These are phyloP conservation scores for Coreius guichenoti DNA, from an alignment of 2,797 vertebrate genomes.

Conservation along the genomic window DNA sequence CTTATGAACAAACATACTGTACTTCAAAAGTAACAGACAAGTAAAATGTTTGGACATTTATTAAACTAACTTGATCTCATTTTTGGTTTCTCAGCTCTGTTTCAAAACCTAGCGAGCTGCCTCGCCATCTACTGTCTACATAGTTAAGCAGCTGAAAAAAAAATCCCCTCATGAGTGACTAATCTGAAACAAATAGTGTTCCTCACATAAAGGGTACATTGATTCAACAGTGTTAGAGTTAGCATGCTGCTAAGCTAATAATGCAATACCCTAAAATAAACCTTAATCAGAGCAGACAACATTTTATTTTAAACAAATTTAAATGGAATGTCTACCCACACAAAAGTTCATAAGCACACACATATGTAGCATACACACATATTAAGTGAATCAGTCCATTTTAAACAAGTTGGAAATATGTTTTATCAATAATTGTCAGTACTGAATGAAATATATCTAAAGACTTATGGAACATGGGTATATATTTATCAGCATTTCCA, in stretches of 20 bases:
- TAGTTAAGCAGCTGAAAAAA: too few species aligned
- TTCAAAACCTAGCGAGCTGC: neutral
- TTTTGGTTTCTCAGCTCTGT: neutral
- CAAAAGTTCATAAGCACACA: neutral
- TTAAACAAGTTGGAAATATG: neutral
- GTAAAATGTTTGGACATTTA: slow-evolving; percentile 13
- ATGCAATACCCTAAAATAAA: neutral
- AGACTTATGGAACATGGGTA: neutral
- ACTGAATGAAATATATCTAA: too few species aligned
- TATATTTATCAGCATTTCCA: neutral
- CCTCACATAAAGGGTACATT: neutral
- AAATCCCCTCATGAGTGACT: neutral
- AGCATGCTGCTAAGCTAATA: neutral
- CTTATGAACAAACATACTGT: neutral
- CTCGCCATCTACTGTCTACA: slow-evolving; percentile 7
- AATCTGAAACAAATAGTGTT: neutral
- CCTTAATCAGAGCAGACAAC: neutral
- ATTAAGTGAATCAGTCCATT: neutral
- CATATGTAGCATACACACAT: neutral
- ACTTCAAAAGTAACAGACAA: slow-evolving; percentile 9
- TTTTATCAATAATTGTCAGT: too few species aligned
- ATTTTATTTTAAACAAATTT: neutral
- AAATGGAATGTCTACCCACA: neutral
- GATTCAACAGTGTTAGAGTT: neutral
- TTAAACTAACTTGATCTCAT: neutral